These are phyloP conservation scores for Marasmarcha lunaedactyla DNA, from an alignment of 2,888 invertebrate species.

Conservation along the genomic window DNA sequence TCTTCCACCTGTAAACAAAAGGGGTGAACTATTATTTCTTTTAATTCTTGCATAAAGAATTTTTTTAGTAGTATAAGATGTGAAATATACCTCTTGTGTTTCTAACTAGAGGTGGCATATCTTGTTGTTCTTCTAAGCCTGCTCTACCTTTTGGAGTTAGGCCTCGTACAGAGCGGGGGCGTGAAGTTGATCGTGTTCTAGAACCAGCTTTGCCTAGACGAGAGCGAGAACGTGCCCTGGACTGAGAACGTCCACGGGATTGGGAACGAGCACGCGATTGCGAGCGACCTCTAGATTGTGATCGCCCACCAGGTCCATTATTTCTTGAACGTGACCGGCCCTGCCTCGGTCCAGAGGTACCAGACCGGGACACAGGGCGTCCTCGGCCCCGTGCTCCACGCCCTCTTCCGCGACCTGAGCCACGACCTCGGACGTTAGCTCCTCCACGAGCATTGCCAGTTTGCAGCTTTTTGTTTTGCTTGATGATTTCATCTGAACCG, in stretches of 20 bases:
- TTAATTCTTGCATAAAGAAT: conserved; percentile 7
- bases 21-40: conserved; percentile 2
- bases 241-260: conserved; percentile 16
- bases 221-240: conserved; percentile 26
- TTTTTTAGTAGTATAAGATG: background rate
- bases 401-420: conserved; percentile 30
- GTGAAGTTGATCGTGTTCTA: conserved; percentile 36
- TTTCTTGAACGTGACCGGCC: conserved; percentile 22
- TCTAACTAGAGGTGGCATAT: conserved; percentile 37
- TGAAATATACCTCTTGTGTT: conserved; percentile 26
- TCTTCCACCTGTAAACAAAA: conserved; percentile 34
- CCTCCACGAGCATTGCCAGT: conserved; percentile 25
- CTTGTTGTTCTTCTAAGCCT: conserved; percentile 36
- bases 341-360: conserved; percentile 23
- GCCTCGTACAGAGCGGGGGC: conserved; percentile 43
- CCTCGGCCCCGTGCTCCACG: conserved; percentile 22
- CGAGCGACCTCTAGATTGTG: conserved; percentile 29
- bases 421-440: conserved; percentile 32
- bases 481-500: conserved; percentile 52
- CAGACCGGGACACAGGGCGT: conserved; percentile 27
- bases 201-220: conserved; percentile 31
- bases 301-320: conserved; percentile 24
- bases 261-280: conserved; percentile 29
- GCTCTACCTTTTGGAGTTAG: conserved; percentile 53
- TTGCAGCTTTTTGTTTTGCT: conserved; percentile 28